phyloP scores from a whole-genome alignment of 2,888 invertebrate genomes.

The Podabrus alpinus region DNA sequence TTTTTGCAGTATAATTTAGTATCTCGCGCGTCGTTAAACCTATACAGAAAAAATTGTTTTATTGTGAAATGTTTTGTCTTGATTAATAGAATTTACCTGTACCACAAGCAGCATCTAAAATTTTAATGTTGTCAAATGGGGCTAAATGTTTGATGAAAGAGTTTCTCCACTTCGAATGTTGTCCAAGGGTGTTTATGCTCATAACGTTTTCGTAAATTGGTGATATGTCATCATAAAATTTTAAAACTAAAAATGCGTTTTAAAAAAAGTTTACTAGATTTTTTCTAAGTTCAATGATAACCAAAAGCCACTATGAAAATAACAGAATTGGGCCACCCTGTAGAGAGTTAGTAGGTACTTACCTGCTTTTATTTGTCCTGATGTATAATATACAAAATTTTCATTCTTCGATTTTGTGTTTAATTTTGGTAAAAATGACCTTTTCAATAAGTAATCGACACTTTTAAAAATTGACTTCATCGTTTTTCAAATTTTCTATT shows the following conservation, averaged over 20 bases:
- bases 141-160: background rate
- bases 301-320: too few species aligned
- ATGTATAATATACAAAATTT: too few species aligned
- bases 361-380: too few species aligned
- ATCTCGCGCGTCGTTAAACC: background rate
- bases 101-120: background rate
- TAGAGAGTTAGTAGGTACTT: too few species aligned
- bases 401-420: too few species aligned
- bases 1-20: background rate
- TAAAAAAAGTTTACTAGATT: too few species aligned
- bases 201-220: background rate
- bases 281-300: too few species aligned
- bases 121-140: background rate
- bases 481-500: too few species aligned
- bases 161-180: background rate
- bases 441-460: too few species aligned
- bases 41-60: background rate
- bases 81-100: background rate
- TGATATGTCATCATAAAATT: background rate
- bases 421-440: too few species aligned
- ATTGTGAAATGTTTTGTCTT: background rate
- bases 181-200: background rate
- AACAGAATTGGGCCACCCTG: too few species aligned
- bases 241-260: background rate
- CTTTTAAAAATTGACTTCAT: too few species aligned